A percentile compares a stretch with the other conserved stretches of the same genome.
Conservation (phyloP, 2,888 invertebrate genomes). For the Ganaspis brasiliensis region DNA sequence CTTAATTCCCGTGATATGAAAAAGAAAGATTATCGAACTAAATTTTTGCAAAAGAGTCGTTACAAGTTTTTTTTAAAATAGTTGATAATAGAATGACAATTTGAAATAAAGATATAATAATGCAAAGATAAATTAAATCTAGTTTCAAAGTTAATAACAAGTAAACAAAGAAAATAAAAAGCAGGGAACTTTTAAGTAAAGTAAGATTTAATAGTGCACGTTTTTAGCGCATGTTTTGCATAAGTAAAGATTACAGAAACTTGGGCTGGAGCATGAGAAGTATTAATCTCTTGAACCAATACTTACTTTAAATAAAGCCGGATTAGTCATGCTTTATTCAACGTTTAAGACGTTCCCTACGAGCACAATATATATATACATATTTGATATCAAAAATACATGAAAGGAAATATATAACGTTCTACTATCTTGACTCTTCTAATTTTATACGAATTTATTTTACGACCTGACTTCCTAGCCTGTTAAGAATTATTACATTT, state of each 20-base stretch:
- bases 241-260: conserved; percentile 29
- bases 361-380: conserved; percentile 14
- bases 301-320: conserved; percentile 33
- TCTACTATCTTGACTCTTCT: neutral
- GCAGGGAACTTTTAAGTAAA: neutral
- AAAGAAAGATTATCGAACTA: too few relatives aligned
- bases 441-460: conserved; percentile 6
- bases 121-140: too few relatives aligned
- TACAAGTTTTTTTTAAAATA: too few relatives aligned
- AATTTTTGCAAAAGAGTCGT: too few relatives aligned
- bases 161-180: conserved; percentile 16
- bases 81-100: too few relatives aligned
- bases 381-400: conserved; percentile 32
- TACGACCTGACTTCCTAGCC: neutral
- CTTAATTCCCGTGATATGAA: neutral
- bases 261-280: conserved; percentile 20
- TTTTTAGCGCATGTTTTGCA: conserved; percentile 24
- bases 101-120: too few relatives aligned
- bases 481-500: conserved; percentile 4
- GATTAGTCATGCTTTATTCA: conserved; percentile 38
- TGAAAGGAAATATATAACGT: conserved; percentile 3
- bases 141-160: neutral
- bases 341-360: conserved; percentile 17
- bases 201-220: conserved; percentile 15
- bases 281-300: conserved; percentile 37